Percentiles rank a stretch among this genome's conserved stretches.
phyloP scores from a whole-genome alignment of 2,797 vertebrate species.

The Monodelphis domestica region DNA sequence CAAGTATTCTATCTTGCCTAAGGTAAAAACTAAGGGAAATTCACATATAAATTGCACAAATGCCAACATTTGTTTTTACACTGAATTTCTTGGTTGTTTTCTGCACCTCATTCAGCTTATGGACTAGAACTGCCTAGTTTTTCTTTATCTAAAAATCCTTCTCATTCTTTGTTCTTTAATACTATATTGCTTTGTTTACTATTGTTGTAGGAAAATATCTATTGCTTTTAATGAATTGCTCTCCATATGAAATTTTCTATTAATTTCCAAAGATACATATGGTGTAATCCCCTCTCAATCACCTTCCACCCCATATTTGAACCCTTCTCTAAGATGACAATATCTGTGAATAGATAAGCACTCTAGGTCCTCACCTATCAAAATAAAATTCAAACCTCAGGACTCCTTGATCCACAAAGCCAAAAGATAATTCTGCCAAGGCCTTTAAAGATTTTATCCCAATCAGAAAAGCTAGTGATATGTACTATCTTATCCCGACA shows the following conservation, averaged over 20 bases:
- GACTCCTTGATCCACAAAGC: not conserved
- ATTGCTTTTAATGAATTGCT: not conserved
- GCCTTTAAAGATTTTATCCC: constrained; percentile 28
- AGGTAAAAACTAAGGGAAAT: constrained; percentile 16
- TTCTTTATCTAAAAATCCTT: not conserved
- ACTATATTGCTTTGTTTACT: not conserved
- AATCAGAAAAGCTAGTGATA: constrained; percentile 25
- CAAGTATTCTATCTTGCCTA: not conserved
- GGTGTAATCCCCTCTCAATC: no score
- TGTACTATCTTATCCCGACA: constrained; percentile 25
- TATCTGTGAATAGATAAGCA: not conserved
- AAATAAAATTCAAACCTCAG: not conserved
- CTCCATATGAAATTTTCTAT: constrained; percentile 12
- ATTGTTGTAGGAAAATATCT: not conserved
- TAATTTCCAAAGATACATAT: not conserved
- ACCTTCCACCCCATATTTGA: not conserved
- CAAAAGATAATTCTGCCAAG: not conserved
- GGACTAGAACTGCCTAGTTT: not conserved
- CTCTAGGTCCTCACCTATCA: not conserved
- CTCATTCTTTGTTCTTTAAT: not conserved
- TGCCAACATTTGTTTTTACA: constrained; percentile 12
- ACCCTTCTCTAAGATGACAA: not conserved
- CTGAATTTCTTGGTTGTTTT: constrained; percentile 26
- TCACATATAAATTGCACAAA: not conserved
- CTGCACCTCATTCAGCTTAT: not conserved